These are phyloP conservation scores for Dyspetes luteomarginatus DNA, from an alignment of 2,888 invertebrate genomes.

Conservation along the genomic window DNA sequence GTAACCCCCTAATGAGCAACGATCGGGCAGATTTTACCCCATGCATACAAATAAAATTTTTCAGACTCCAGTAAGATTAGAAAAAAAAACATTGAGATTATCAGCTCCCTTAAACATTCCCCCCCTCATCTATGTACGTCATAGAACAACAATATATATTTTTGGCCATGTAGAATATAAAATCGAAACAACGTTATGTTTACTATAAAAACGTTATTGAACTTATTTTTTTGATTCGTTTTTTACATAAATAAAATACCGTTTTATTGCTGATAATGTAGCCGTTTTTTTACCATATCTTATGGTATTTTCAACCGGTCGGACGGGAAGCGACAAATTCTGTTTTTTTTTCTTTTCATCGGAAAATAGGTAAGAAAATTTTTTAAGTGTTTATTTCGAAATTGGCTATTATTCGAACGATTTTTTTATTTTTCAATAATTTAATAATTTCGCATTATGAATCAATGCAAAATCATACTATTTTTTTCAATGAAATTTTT, in stretches of 20 bases:
- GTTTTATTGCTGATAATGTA: conserved; percentile 67
- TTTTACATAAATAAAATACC: conserved; percentile 74
- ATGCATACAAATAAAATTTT: neutral
- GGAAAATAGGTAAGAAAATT: too few species aligned
- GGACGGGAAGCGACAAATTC: too few species aligned
- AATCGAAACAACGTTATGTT: conserved; percentile 44
- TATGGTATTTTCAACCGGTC: too few species aligned
- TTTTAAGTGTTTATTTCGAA: too few species aligned
- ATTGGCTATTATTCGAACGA: too few species aligned
- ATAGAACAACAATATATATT: conserved; percentile 35
- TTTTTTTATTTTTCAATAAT: too few species aligned
- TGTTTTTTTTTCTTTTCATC: too few species aligned
- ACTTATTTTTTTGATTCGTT: conserved; percentile 75
- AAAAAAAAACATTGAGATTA: conserved; percentile 8
- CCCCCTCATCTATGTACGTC: conserved; percentile 1
- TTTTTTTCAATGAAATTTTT: too few species aligned
- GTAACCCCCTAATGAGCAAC: neutral
- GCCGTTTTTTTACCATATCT: too few species aligned
- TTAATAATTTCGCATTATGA: too few species aligned
- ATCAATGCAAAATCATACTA: too few species aligned
- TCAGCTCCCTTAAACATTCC: conserved; percentile 24
- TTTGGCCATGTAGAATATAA: conserved; percentile 42
- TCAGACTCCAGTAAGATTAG: neutral
- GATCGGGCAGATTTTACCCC: neutral
- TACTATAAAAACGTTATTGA: conserved; percentile 64